Base-by-base conservation (phyloP, 2,113 vertebrate species). In the Pseudorhombus dupliciocellatus region DNA sequence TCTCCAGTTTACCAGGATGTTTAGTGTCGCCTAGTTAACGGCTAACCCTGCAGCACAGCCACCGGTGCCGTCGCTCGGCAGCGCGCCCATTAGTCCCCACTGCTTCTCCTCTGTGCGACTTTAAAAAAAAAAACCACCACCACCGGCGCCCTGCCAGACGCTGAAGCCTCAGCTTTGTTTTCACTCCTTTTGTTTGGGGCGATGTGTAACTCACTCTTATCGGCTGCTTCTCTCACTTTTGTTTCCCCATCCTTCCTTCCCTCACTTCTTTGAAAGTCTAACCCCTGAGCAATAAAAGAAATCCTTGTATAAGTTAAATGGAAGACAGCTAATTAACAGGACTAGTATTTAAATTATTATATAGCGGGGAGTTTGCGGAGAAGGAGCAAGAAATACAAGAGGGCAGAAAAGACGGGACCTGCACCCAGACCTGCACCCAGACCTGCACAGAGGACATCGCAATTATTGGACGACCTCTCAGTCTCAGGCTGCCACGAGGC, bases 111-210 rank as follows among this genome's bases (percentile, higher is more conserved):
- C 24, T 15, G 21, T 71, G 9, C 67, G 30, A 58, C 34, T 37
- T 37, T 12, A 12, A 37, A 37, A 37, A 11, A 34, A 3, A 12
- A 11, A 34, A 3, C 2, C 34, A 37, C 9, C 34, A 37, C 34
- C 34, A 37, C 11, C 46, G 28, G 57, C 63, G 21, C 40, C 51
- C 70, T 22, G 62, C 78, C 83, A 78, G 75, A 61, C 42, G 3
- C 80, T 20, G 28, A 64, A 76, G 28, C 40, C 70, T 68, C 65
- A 24, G 34, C 57, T 74, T 66, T 72, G 30, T 66, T 70, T 48
- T 67, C 24, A 5, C 22, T 5, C 24, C 73, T 62, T 62, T 46
- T 75, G 26, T 83, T 53, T 40, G 37, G 59, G 8, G 42, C n/a
- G n/a, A 37, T 21, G 51, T 28, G 24, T 56, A 18, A 20, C 25